Base-by-base conservation (phyloP, 2,113 vertebrate species). In the Setophaga kirtlandii region DNA sequence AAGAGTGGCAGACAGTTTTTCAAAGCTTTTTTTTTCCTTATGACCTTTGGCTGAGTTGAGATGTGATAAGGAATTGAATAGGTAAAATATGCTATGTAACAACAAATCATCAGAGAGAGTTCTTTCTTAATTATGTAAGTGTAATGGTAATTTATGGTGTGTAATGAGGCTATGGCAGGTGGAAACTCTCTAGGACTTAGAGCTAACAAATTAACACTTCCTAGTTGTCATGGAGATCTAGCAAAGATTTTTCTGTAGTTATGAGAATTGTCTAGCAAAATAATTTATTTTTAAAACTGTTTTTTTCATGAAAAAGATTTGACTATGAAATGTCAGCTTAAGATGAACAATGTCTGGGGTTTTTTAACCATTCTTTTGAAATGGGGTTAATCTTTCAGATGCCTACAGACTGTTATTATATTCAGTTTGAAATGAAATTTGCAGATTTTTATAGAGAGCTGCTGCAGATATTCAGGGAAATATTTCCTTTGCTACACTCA, bases 171-270 rank as follows among this genome's bases (percentile, higher is more conserved):
- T 64, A 22, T 78, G 84, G 79, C 93, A 96, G 90, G 83, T 96
- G 83, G 76, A 84, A 94, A 49, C 62, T 75, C 75, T 94, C 74
- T 77, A 71, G 89, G 78, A 95, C 58, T 89, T 87, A 50, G 49
- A 93, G 50, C 83, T 80, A 37, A 41, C 6, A 5, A 89, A 97
- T 96, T 93, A 88, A 55, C 52, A 39, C 87, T 87, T 79, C 31
- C 27, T 76, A 37, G 73, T 89, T 94, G 80, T 87, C 83, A 87
- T 92, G 93, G 93, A 95, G 44, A 91, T 90, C 18, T 70, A 78
- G 30, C n/a, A 94, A 78, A 89, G 64, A 49, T 75, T 94, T 86
- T 78, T 53, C 41, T 69, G 39, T 76, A 58, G 44, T 76, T 87
- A 12, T 27, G 39, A 67, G 50, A 87, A 60, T 60, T 86, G 50